These are phyloP conservation scores for Drosophila macrospina DNA, from an alignment of 2,888 invertebrate genomes.

Conservation along the genomic window DNA sequence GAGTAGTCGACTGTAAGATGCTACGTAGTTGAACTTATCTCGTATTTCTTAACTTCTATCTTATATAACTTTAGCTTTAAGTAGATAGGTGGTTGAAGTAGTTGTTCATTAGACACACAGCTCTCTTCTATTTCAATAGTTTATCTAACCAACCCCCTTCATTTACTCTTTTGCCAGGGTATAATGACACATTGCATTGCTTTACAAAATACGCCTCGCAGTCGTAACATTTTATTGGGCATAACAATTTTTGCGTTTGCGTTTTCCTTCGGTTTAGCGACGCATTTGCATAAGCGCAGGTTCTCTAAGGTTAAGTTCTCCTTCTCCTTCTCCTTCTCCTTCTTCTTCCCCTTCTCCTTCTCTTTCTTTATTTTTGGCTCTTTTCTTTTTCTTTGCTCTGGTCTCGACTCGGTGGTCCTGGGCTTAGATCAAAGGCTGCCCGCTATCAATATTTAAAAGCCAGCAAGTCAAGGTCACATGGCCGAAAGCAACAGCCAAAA, in stretches of 20 bases:
- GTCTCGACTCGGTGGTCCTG: conserved; percentile 28
- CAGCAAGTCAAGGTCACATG: conserved; percentile 71
- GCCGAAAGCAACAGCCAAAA: conserved; percentile 36
- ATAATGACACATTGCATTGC: conserved; percentile 24
- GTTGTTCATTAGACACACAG: no score
- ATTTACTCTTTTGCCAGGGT: conserved; percentile 15
- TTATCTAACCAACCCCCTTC: no score
- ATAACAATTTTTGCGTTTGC: conserved; percentile 37
- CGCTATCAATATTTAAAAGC: conserved; percentile 76
- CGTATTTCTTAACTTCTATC: no score
- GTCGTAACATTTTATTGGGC: conserved; percentile 73
- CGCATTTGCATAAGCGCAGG: conserved; percentile 74
- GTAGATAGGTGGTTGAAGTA: no score
- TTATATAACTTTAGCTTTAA: no score
- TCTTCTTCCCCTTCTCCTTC: no score
- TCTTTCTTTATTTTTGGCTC: background rate
- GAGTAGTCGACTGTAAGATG: background rate
- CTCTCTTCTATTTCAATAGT: no score
- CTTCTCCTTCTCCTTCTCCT: no score
- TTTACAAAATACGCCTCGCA: conserved; percentile 30
- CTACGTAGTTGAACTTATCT: background rate
- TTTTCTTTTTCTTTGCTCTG: background rate
- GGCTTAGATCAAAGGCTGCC: conserved; percentile 68
- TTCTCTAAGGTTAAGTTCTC: conserved; percentile 14
- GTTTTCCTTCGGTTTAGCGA: conserved; percentile 29